Conservation (phyloP, 2,888 invertebrate genomes). For the Coleophora deauratella region DNA sequence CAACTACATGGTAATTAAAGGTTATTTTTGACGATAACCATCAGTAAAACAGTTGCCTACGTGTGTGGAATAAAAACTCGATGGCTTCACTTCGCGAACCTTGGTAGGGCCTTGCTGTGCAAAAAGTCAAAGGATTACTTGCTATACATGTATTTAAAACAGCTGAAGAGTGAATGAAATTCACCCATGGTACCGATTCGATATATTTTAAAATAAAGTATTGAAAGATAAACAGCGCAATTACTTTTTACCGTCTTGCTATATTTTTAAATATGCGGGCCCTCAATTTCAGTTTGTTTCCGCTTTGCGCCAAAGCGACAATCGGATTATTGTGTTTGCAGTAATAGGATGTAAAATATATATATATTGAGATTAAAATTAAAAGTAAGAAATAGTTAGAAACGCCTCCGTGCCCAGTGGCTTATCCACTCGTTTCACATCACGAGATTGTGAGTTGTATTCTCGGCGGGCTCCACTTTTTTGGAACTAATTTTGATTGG, state of each 20-base stretch:
- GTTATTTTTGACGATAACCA: conserved; percentile 73
- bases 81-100: conserved; percentile 50
- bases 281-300: conserved; percentile 1
- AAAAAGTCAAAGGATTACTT: conserved; percentile 50
- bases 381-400: too few species aligned
- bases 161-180: conserved; percentile 22
- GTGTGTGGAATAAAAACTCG: conserved; percentile 60
- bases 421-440: too few species aligned
- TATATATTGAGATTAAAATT: too few species aligned
- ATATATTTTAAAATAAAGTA: background rate
- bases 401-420: too few species aligned
- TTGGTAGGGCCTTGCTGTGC: conserved; percentile 47
- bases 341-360: too few species aligned
- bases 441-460: too few species aligned
- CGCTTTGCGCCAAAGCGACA: background rate
- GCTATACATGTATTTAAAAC: conserved; percentile 19
- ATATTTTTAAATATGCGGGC: background rate
- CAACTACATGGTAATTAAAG: conserved; percentile 72
- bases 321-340: background rate
- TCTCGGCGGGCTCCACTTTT: too few species aligned
- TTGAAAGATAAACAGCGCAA: too few species aligned
- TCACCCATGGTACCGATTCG: conserved; percentile 3
- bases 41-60: conserved; percentile 69
- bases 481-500: too few species aligned
- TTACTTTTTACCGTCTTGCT: background rate